phyloP scores from a whole-genome alignment of 2,113 vertebrate genomes.

The Rhinolophus sinicus region DNA sequence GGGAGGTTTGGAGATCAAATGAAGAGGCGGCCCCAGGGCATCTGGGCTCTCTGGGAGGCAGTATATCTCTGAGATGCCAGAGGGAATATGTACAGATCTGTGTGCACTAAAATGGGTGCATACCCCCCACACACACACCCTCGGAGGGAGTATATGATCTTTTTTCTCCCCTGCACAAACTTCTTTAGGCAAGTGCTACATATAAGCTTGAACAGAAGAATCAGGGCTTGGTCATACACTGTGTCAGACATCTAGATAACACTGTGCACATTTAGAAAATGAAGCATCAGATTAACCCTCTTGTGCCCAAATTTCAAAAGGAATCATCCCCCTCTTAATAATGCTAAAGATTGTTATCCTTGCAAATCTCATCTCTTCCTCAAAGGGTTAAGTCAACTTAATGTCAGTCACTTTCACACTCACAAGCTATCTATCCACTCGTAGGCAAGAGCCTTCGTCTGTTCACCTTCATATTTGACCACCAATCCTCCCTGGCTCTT shows the following conservation, averaged over 20 bases:
- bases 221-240: neutral
- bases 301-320: neutral
- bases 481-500: neutral
- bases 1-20: neutral
- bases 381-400: slow-evolving; percentile 47
- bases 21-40: neutral
- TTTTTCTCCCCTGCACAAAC: neutral
- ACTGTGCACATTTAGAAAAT: neutral
- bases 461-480: neutral
- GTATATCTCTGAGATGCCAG: neutral
- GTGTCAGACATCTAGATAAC: neutral
- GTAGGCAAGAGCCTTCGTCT: neutral
- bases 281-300: slow-evolving; percentile 29
- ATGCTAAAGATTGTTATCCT: neutral
- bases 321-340: neutral
- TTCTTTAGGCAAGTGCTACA: neutral
- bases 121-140: neutral
- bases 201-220: neutral
- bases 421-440: neutral
- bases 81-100: neutral
- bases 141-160: neutral
- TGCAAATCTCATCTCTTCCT: neutral
- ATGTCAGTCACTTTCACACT: neutral
- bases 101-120: neutral
- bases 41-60: neutral